These are phyloP conservation scores for Drosophila peninsularis DNA, from an alignment of 2,888 invertebrate species.

Conservation along the genomic window DNA sequence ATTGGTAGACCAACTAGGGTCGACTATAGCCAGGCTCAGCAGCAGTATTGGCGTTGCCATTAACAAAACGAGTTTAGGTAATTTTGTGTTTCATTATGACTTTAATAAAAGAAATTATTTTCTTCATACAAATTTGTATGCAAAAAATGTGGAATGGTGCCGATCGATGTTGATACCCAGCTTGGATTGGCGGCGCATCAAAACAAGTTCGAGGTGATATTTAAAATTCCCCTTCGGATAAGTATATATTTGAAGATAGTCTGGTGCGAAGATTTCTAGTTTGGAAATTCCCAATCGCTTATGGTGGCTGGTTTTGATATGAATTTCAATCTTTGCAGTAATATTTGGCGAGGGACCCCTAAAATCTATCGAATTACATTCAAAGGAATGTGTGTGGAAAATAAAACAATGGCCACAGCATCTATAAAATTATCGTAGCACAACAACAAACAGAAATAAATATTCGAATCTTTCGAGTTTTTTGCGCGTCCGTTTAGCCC, in stretches of 20 bases:
- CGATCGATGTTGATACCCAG: constrained; percentile 28
- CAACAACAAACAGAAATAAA: constrained; percentile 50
- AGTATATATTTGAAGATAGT: constrained; percentile 53
- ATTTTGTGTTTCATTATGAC: constrained; percentile 30
- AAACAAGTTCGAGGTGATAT: constrained; percentile 68
- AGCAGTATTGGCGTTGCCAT: constrained; percentile 14
- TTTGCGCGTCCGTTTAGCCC: constrained; percentile 52
- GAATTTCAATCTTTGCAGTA: constrained; percentile 21
- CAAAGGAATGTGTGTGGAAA: constrained; percentile 51
- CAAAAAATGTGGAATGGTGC: constrained; percentile 43
- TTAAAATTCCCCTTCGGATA: constrained; percentile 53
- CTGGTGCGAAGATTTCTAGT: constrained; percentile 63
- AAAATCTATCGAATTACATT: constrained; percentile 61
- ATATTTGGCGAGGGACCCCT: constrained; percentile 25
- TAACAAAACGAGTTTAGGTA: constrained; percentile 30
- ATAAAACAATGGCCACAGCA: constrained; percentile 56
- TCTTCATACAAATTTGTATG: constrained; percentile 42
- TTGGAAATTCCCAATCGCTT: constrained; percentile 75
- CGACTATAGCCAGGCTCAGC: constrained; percentile 33
- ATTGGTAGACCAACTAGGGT: constrained; percentile 25
- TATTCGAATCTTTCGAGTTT: constrained; percentile 45
- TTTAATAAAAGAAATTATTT: constrained; percentile 62
- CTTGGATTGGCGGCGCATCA: constrained; percentile 46
- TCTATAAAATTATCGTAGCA: constrained; percentile 41
- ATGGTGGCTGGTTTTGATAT: constrained; percentile 57